Percentiles rank a stretch among this genome's conserved stretches.
These are phyloP conservation scores for Pterocles gutturalis DNA, from an alignment of 2,113 vertebrate genomes.

Conservation along the genomic window DNA sequence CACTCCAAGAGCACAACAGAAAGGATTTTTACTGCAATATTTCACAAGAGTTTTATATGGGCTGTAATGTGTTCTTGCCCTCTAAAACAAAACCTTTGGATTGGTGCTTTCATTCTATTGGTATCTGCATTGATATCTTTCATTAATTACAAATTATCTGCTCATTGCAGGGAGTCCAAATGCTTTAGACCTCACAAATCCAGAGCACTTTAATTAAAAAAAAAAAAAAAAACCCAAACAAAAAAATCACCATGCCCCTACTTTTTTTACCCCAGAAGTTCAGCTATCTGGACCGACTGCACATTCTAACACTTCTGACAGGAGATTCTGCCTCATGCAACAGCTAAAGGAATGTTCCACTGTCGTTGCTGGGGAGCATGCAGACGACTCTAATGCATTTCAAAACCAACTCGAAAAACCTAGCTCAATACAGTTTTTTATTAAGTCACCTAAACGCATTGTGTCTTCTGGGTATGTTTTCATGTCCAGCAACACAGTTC, in stretches of 20 bases:
- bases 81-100: not conserved
- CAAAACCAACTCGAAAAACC: not conserved
- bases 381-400: not conserved
- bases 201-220: not conserved
- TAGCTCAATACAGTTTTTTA: not conserved
- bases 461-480: not conserved
- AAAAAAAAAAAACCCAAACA: not conserved
- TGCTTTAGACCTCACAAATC: not conserved
- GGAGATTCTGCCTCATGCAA: not conserved
- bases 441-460: not conserved
- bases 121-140: not conserved
- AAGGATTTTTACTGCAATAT: not conserved
- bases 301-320: constrained; percentile 11
- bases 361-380: not conserved
- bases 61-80: not conserved
- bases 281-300: not conserved
- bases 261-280: not conserved
- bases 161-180: not conserved
- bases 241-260: not conserved
- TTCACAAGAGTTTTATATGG: not conserved
- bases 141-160: not conserved
- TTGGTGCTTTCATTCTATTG: not conserved
- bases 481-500: not conserved
- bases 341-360: not conserved
- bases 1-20: not conserved